Evolutionary conservation across 2,888 invertebrate genomes (phyloP).

Genomic region (Diadegma fenestrale): DNA sequence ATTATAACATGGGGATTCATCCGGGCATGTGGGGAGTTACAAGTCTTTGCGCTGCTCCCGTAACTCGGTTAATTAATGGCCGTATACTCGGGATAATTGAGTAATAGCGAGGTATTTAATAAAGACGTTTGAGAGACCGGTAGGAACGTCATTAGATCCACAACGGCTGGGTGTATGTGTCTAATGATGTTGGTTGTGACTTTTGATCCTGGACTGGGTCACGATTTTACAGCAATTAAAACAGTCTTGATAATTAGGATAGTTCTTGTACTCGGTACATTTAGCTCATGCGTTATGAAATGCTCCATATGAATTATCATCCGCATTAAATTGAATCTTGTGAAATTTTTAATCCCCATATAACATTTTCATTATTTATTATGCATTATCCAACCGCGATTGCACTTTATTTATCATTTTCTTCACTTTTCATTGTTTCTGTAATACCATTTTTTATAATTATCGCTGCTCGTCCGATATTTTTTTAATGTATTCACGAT

Average conservation of each 20-base stretch:
- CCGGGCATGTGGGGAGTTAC: slow-evolving; percentile 8
- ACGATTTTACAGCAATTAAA: slow-evolving; percentile 18
- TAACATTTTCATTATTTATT: background rate
- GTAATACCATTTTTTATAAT: slow-evolving; percentile 8
- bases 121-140: slow-evolving; percentile 47
- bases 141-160: slow-evolving; percentile 25
- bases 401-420: background rate
- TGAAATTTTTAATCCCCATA: background rate
- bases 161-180: background rate
- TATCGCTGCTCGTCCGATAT: slow-evolving; percentile 22
- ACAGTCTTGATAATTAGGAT: background rate
- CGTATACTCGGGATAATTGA: slow-evolving; percentile 59
- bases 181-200: background rate
- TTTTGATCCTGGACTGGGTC: background rate
- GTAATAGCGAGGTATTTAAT: slow-evolving; percentile 60
- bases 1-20: background rate
- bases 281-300: background rate
- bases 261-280: background rate
- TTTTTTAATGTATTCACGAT: background rate
- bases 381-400: background rate
- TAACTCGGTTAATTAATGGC: slow-evolving; percentile 70
- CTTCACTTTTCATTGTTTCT: slow-evolving; percentile 5
- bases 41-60: slow-evolving; percentile 38
- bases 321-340: background rate
- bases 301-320: background rate